Percentiles rank a stretch among this genome's conserved stretches.
Evolutionary conservation across 2,113 vertebrate genomes (phyloP).

Genomic region (Chloropsis hardwickii): DNA sequence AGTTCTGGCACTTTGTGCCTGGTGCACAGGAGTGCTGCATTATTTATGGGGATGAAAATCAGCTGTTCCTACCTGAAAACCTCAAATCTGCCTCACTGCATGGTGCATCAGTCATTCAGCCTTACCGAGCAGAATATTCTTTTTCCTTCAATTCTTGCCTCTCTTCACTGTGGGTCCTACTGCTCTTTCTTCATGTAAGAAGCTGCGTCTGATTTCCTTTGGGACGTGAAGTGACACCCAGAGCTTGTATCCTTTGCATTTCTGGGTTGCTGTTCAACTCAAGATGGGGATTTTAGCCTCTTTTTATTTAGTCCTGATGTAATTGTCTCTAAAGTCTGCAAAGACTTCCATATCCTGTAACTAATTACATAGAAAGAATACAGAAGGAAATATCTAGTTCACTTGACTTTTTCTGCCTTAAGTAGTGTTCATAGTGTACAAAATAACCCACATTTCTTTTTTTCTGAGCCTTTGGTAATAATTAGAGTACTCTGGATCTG

Average conservation of each 20-base stretch:
- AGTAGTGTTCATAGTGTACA: background rate
- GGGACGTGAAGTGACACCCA: background rate
- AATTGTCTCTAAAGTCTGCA: background rate
- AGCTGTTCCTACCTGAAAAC: background rate
- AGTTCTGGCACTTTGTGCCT: background rate
- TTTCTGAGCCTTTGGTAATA: background rate
- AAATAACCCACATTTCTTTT: background rate
- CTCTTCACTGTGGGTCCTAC: background rate
- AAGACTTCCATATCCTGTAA: background rate
- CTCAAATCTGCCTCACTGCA: background rate
- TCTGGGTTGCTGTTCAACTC: background rate
- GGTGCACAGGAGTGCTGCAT: rapidly evolving
- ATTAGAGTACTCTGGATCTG: background rate
- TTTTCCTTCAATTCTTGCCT: background rate
- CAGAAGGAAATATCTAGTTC: background rate
- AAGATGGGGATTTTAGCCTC: background rate
- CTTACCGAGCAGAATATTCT: background rate
- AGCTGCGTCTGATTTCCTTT: background rate
- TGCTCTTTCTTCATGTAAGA: background rate
- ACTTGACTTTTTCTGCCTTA: background rate
- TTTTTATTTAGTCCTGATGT: background rate
- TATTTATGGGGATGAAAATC: background rate
- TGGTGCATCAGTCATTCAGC: background rate
- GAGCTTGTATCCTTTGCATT: background rate
- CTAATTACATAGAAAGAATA: background rate